These are phyloP conservation scores for Drosophila paranaensis DNA, from an alignment of 2,888 invertebrate species.

Conservation along the genomic window DNA sequence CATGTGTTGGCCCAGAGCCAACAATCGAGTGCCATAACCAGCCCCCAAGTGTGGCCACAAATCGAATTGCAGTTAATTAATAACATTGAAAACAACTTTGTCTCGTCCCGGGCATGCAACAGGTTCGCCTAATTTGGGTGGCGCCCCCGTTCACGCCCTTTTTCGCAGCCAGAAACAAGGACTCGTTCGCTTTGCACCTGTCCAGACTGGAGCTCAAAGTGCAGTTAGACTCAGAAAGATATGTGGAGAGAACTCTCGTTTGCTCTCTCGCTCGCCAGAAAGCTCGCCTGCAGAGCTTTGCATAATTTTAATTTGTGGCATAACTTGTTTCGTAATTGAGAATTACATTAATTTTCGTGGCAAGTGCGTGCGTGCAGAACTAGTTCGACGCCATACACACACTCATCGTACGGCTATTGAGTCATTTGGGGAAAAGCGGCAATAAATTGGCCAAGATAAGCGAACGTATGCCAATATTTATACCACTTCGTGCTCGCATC, in stretches of 20 bases:
- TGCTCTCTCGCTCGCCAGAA: no score
- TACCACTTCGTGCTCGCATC: conserved; percentile 42
- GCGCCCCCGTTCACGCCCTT: conserved; percentile 70
- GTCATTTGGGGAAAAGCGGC: conserved; percentile 73
- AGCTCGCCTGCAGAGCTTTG: conserved; percentile 32
- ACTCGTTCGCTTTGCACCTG: conserved; percentile 14
- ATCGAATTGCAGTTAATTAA: conserved; percentile 75
- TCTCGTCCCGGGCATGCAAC: conserved; percentile 32
- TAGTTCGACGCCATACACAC: conserved; percentile 53
- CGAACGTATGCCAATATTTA: conserved; percentile 60
- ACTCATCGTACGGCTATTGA: conserved; percentile 54
- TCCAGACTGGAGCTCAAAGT: conserved; percentile 23
- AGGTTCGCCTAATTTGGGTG: conserved; percentile 69
- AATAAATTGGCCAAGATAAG: conserved; percentile 74
- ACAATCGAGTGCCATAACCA: conserved; percentile 36
- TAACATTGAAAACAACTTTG: conserved; percentile 67
- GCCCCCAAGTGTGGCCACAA: conserved; percentile 71
- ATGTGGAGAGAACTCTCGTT: conserved; percentile 4
- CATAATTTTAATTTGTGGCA: conserved; percentile 79
- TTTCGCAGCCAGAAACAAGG: conserved; percentile 11
- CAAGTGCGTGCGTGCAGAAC: conserved; percentile 76
- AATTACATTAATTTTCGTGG: conserved; percentile 78
- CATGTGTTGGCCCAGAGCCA: conserved; percentile 55
- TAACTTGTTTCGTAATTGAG: conserved; percentile 82
- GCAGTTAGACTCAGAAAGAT: conserved; percentile 29